Evolutionary conservation across 2,888 invertebrate genomes (phyloP).

Genomic region (Eupeodes latifasciatus): DNA sequence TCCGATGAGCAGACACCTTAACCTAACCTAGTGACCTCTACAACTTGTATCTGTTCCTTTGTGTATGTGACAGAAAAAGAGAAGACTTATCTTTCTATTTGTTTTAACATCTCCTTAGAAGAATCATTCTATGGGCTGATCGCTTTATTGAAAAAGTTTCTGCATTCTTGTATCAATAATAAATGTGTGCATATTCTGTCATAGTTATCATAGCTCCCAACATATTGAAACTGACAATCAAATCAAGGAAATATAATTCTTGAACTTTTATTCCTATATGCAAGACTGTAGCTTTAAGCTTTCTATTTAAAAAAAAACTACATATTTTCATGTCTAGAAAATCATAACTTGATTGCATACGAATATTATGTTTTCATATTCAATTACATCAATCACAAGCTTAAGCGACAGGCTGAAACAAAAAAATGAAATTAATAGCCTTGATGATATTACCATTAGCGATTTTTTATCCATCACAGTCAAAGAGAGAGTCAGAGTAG

Average conservation of each 20-base stretch:
- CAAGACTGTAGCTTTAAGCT: not conserved
- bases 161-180: too few species aligned
- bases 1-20: too few species aligned
- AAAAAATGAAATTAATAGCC: not conserved
- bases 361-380: constrained; percentile 6
- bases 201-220: too few species aligned
- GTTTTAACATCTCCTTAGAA: too few species aligned
- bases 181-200: too few species aligned
- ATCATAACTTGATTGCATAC: not conserved
- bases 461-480: not conserved
- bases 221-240: not conserved
- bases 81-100: too few species aligned
- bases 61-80: too few species aligned
- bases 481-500: not conserved
- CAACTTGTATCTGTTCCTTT: too few species aligned
- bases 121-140: too few species aligned
- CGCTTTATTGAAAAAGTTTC: too few species aligned
- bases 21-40: too few species aligned
- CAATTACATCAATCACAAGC: constrained; percentile 30
- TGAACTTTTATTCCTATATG: not conserved
- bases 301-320: not conserved
- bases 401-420: not conserved
- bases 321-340: not conserved
- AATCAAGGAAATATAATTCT: not conserved
- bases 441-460: constrained; percentile 25